Evolutionary conservation across 37 sponge, comb jelly and placozoan species (phyloP).

Genomic region (Aphrocallistes beatrix): DNA sequence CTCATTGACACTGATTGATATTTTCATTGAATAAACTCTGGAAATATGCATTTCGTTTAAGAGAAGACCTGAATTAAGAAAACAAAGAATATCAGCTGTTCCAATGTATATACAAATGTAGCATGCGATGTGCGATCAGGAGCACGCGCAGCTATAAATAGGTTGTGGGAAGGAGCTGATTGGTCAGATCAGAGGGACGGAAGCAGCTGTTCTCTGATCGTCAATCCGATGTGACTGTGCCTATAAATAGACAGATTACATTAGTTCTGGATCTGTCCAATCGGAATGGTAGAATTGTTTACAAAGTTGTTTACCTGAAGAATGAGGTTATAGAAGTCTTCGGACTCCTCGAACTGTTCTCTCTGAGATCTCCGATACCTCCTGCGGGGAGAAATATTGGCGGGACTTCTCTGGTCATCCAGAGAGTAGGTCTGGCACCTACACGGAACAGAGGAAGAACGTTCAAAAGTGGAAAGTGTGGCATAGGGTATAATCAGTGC

Average conservation of each 20-base stretch:
- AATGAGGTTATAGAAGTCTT: neutral
- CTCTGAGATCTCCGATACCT: too few species aligned
- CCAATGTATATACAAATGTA: too few species aligned
- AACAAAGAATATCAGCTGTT: too few species aligned
- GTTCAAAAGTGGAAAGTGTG: too few species aligned
- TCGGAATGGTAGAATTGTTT: neutral
- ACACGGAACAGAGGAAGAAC: neutral
- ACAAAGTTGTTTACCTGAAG: neutral
- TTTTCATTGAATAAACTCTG: too few species aligned
- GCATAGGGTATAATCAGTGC: too few species aligned
- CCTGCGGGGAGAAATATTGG: neutral
- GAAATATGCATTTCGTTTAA: too few species aligned
- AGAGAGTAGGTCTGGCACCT: neutral
- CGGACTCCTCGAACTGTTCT: neutral
- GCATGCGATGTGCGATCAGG: too few species aligned
- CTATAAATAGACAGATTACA: neutral
- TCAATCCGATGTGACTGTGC: slow-evolving; percentile 1
- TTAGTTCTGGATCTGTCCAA: too few species aligned
- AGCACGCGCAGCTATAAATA: too few species aligned
- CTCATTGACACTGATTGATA: too few species aligned
- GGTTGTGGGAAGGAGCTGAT: neutral
- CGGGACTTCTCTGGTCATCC: neutral
- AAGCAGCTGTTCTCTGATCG: neutral
- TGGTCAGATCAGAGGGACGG: neutral
- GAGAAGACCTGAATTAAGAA: too few species aligned